Evolutionary conservation across 2,888 invertebrate species (phyloP), one percentile per base, ranked within the genome.

Genomic region (Agapetus fuscipes): DNA sequence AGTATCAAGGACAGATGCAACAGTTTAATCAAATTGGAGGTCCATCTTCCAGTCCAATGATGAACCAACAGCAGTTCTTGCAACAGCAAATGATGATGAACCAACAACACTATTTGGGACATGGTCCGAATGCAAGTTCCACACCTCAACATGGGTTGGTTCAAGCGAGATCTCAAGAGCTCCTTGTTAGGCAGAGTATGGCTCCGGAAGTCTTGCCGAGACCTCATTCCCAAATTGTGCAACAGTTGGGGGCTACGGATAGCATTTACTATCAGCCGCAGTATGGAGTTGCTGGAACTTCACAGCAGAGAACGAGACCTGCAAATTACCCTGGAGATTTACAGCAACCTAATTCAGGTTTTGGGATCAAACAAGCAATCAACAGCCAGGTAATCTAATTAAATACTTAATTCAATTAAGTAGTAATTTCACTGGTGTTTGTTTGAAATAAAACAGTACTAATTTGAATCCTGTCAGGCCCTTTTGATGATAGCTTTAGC

Each of bases 141-240:
- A 48, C 48, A 20, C 49, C 49, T 11, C 46, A 47, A 27, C 47
- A 48, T 15, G 28, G 37, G 5, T 14, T 44, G 16, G 43, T 34
- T 4, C 41, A 46, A 14, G 65, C 70, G 3, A 61, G 75, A 49
- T 73, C 76, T 3, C 76, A 76, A 47, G 74, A 76, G 55, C 67
- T 74, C 63, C 54, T 75, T 32, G 52, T 54, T 3, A 59, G 66
- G 5, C 58, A 62, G 2, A 61, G 62, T 2, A 58, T 62, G 24
- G 20, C 5, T 6, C 4, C 20, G 4, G 45, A 50, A 3, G 54
- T 64, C 16, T 59, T 56, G 0, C 33, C 36, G 6, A 65, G 65
- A 34, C 64, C 68, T 2, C 48, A 48, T 28, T 48, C 48, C 11
- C 49, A 49, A 30, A 50, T 70, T 5, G 69, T 69, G 5, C 43